Percentiles rank a stretch among this genome's conserved stretches.
These are phyloP conservation scores for Xestia rhomboidea DNA, from an alignment of 2,888 invertebrate genomes.

Conservation along the genomic window DNA sequence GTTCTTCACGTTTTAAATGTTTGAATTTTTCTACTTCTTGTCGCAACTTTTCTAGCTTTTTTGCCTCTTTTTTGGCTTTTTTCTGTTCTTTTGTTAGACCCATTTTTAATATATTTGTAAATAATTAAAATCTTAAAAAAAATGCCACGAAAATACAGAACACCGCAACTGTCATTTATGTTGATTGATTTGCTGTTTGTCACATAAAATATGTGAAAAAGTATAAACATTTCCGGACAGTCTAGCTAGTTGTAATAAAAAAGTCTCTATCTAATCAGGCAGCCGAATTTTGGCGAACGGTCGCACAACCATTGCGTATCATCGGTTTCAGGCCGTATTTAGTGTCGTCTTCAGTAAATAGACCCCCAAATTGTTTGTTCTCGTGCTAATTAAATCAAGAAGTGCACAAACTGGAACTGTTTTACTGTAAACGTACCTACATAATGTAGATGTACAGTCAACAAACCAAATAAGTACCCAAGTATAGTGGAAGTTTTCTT, in stretches of 20 bases:
- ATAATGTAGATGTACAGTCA: background rate
- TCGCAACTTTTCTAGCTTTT: conserved; percentile 78
- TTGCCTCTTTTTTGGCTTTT: conserved; percentile 83
- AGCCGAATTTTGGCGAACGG: background rate
- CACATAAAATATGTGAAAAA: background rate
- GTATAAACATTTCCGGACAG: conserved; percentile 10
- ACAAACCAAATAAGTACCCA: too few relatives aligned
- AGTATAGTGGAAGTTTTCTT: too few relatives aligned
- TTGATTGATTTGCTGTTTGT: background rate
- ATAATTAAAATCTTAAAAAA: conserved; percentile 28
- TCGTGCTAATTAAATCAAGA: background rate
- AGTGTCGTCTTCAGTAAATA: background rate
- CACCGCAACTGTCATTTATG: conserved; percentile 28
- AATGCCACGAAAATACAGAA: conserved; percentile 12
- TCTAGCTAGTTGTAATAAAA: background rate
- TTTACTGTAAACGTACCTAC: background rate
- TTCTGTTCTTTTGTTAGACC: conserved; percentile 82
- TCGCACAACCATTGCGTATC: background rate
- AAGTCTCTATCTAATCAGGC: background rate
- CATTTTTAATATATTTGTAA: conserved; percentile 69
- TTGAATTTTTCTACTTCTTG: conserved; percentile 76
- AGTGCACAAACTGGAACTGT: background rate
- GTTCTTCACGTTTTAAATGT: conserved; percentile 78
- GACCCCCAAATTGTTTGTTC: background rate
- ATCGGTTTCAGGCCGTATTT: background rate